Conservation (phyloP, 92 coral and sea anemone species). For the Palythoa grandis region DNA sequence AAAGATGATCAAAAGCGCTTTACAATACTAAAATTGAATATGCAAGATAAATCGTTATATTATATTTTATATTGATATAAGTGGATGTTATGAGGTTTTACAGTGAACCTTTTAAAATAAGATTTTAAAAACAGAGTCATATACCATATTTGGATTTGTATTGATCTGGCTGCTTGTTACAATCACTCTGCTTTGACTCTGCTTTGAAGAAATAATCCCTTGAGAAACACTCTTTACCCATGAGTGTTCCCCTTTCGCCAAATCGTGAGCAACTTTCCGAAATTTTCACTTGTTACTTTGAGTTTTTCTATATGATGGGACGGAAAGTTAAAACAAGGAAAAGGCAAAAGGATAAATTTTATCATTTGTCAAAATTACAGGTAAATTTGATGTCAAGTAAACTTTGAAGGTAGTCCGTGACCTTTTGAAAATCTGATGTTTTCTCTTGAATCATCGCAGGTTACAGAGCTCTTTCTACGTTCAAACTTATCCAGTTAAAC, state of each 20-base stretch:
- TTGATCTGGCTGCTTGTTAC: too few species aligned
- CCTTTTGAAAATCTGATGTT: not conserved
- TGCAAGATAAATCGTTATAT: too few species aligned
- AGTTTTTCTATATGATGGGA: conserved; percentile 69
- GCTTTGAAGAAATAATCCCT: too few species aligned
- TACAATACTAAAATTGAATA: too few species aligned
- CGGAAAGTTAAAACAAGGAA: conserved; percentile 90
- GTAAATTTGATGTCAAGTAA: conserved; percentile 36
- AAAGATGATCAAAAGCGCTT: too few species aligned
- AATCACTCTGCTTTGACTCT: too few species aligned
- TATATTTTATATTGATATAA: too few species aligned
- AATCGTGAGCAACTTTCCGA: conserved; percentile 5
- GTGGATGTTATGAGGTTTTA: too few species aligned
- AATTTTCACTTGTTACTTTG: conserved; percentile 21
- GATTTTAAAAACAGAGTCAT: not conserved
- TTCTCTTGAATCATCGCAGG: conserved; percentile 53
- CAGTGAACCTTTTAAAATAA: too few species aligned
- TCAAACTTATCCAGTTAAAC: conserved; percentile 95
- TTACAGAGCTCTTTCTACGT: conserved; percentile 96
- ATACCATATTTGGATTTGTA: not conserved
- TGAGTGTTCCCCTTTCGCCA: not conserved
- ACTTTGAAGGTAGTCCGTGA: not conserved
- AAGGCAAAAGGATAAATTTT: conserved; percentile 91
- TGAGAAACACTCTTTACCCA: too few species aligned
- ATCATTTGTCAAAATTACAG: conserved; percentile 97